A percentile compares a stretch with the other conserved stretches of the same genome.
These are phyloP conservation scores for Xanthorhoe designata DNA, from an alignment of 2,888 invertebrate genomes.

Conservation along the genomic window DNA sequence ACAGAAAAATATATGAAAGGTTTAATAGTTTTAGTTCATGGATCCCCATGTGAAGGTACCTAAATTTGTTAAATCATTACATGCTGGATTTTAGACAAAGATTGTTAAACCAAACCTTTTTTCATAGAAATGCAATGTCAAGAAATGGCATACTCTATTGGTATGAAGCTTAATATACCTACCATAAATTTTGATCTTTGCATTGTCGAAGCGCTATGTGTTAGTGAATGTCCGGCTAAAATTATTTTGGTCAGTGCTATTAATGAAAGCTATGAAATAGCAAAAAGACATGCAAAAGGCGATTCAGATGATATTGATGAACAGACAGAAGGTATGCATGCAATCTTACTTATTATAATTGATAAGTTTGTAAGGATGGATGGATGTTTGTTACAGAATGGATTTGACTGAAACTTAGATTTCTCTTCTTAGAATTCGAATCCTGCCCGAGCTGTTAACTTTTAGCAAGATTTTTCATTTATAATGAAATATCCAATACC, in stretches of 20 bases:
- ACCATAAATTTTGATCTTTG: slow-evolving; percentile 80
- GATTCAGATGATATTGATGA: slow-evolving; percentile 50
- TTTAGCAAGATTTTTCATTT: too few species aligned
- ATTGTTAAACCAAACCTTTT: background rate
- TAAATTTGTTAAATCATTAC: background rate
- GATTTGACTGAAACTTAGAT: too few species aligned
- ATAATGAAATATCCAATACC: too few species aligned
- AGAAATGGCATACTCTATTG: slow-evolving; percentile 74
- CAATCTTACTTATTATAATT: too few species aligned
- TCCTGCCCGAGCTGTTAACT: too few species aligned
- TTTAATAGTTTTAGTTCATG: slow-evolving; percentile 72
- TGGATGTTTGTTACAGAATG: too few species aligned
- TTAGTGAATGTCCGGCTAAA: slow-evolving; percentile 60
- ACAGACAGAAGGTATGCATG: slow-evolving; percentile 56
- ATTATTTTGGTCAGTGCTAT: slow-evolving; percentile 56
- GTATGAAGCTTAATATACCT: slow-evolving; percentile 73
- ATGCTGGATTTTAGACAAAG: background rate
- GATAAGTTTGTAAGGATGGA: too few species aligned
- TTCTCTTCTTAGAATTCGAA: too few species aligned
- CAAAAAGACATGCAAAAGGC: slow-evolving; percentile 47
- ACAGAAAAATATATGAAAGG: slow-evolving; percentile 64
- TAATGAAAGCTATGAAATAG: slow-evolving; percentile 63
- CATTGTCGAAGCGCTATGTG: slow-evolving; percentile 77
- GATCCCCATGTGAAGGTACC: slow-evolving; percentile 76
- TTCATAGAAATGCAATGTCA: slow-evolving; percentile 68